phyloP scores from a whole-genome alignment of 2,113 vertebrate genomes.

The Varanus salvator region DNA sequence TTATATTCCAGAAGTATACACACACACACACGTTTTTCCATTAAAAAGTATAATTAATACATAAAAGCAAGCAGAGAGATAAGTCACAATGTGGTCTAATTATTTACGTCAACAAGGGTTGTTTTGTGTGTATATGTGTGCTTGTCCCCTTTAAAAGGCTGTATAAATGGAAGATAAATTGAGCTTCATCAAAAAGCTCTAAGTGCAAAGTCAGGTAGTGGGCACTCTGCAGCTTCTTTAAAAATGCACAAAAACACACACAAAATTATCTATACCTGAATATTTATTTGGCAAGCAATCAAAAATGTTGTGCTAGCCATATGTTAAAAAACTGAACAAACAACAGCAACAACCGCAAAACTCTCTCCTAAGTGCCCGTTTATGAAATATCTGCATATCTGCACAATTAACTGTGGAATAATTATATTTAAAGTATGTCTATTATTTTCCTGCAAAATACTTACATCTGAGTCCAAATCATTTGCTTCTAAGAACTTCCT shows the following conservation, averaged over 20 bases:
- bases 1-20: constrained; percentile 61
- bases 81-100: constrained; percentile 29
- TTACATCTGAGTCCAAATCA: neutral
- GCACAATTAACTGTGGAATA: neutral
- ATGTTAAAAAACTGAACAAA: neutral
- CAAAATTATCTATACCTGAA: constrained; percentile 20
- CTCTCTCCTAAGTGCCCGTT: neutral
- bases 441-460: neutral
- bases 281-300: neutral
- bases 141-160: constrained; percentile 14
- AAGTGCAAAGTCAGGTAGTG: constrained; percentile 13
- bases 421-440: constrained; percentile 4
- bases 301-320: neutral
- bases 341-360: neutral
- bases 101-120: constrained; percentile 1
- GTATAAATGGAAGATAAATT: constrained; percentile 13
- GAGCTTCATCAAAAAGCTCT: constrained; percentile 36
- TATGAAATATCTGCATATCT: constrained; percentile 19
- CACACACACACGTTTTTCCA: constrained; percentile 25
- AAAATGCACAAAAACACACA: constrained; percentile 19
- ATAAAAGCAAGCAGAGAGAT: constrained; percentile 58
- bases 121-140: neutral
- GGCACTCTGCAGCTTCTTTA: constrained; percentile 2
- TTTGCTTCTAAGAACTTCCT: neutral
- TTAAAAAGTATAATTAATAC: constrained; percentile 63